phyloP scores from a whole-genome alignment of 2,888 invertebrate species.

The Laspeyria flexula region DNA sequence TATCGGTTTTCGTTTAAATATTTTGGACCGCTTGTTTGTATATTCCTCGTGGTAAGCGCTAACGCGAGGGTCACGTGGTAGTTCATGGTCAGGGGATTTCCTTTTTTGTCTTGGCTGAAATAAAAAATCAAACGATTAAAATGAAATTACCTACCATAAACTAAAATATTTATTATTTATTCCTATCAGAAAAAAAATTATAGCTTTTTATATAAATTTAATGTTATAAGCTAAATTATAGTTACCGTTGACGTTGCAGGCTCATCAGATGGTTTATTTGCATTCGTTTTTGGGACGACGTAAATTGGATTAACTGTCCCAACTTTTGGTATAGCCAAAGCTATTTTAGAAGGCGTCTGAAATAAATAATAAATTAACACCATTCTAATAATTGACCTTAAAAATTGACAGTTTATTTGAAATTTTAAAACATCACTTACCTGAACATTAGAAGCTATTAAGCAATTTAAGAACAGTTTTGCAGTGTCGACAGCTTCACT shows the following conservation, averaged over 20 bases:
- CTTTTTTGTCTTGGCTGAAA: conserved; percentile 16
- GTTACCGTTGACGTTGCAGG: conserved; percentile 6
- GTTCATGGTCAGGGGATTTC: conserved; percentile 10
- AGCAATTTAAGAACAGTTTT: conserved; percentile 46
- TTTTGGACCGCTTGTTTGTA: conserved; percentile 22
- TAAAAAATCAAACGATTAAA: not conserved
- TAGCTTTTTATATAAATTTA: too few species aligned
- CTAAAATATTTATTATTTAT: too few species aligned
- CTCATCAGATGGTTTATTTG: not conserved
- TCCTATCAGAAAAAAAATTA: too few species aligned
- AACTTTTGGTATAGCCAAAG: conserved; percentile 4
- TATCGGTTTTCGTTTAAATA: conserved; percentile 18
- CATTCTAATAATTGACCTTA: not conserved
- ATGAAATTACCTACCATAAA: too few species aligned
- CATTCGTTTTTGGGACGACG: conserved; percentile 5
- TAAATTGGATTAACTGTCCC: conserved; percentile 12
- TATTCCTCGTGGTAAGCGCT: conserved; percentile 7
- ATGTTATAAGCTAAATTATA: too few species aligned
- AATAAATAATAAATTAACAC: conserved; percentile 2
- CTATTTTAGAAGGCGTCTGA: conserved; percentile 7
- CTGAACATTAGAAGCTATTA: conserved; percentile 37
- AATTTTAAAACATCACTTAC: conserved; percentile 15
- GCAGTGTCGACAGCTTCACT: conserved; percentile 46
- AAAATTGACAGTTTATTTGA: not conserved
- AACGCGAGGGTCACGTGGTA: not conserved